Percentiles rank a stretch among this genome's conserved stretches.
These are phyloP conservation scores for Mobula hypostoma DNA, from an alignment of 2,113 vertebrate species.

Conservation along the genomic window DNA sequence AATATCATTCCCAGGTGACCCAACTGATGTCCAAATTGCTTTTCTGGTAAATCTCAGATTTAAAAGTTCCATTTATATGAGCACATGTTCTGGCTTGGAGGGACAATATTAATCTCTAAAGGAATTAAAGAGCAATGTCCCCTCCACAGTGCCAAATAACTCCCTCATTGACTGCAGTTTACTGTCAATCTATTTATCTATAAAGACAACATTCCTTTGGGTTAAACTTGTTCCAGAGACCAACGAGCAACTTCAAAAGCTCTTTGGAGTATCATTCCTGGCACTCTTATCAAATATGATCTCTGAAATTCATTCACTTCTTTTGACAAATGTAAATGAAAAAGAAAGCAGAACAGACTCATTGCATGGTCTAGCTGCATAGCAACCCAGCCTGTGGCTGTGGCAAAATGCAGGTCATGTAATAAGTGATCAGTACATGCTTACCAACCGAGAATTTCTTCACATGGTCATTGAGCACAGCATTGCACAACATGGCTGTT, in stretches of 20 bases:
- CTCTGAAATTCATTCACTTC: not conserved
- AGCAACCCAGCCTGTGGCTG: too few species aligned
- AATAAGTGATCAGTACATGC: too few species aligned
- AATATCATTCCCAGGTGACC: not conserved
- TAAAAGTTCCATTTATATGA: not conserved
- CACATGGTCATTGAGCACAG: too few species aligned
- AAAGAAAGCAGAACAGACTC: too few species aligned
- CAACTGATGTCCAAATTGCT: not conserved
- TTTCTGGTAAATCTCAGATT: not conserved
- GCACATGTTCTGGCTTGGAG: not conserved
- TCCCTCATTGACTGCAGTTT: not conserved
- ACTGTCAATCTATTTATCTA: not conserved
- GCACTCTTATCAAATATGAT: not conserved
- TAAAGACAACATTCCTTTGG: not conserved
- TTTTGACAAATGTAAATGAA: not conserved
- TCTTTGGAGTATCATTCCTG: not conserved
- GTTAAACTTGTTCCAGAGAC: not conserved
- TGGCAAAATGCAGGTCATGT: too few species aligned
- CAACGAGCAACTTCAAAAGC: not conserved
- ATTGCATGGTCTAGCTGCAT: too few species aligned
- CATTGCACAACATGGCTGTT: too few species aligned
- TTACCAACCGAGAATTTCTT: too few species aligned
- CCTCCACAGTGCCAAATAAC: not conserved
- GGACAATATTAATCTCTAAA: not conserved
- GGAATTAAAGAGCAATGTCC: not conserved